These are phyloP conservation scores for Micronisus gabar DNA, from an alignment of 2,113 vertebrate genomes.

Conservation along the genomic window DNA sequence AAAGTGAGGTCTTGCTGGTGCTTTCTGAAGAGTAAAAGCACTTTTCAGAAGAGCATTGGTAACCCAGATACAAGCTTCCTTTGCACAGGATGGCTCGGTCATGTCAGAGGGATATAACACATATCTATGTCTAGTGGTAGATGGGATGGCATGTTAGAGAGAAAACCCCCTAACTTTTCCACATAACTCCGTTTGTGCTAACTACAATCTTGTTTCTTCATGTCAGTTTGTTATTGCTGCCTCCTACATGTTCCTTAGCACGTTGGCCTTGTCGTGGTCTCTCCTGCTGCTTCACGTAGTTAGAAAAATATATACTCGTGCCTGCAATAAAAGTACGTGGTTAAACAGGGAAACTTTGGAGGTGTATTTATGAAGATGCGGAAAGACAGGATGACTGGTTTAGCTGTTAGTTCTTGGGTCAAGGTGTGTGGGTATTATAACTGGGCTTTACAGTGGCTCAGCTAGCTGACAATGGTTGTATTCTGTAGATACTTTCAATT, in stretches of 20 bases:
- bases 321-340: neutral
- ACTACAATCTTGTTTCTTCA: neutral
- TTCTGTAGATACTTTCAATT: neutral
- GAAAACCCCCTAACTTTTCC: neutral
- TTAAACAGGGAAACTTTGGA: neutral
- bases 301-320: neutral
- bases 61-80: neutral
- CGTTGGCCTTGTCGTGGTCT: neutral
- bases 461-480: neutral
- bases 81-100: neutral
- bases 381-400: neutral
- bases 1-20: neutral
- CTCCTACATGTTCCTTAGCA: conserved; percentile 14
- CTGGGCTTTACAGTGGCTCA: neutral
- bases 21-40: neutral
- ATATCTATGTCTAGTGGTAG: neutral
- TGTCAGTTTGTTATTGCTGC: conserved; percentile 33
- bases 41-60: neutral
- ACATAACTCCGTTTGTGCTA: neutral
- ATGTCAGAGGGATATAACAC: neutral
- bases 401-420: neutral
- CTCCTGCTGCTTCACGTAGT: neutral
- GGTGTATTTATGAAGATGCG: neutral
- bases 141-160: neutral
- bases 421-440: neutral